Base-by-base conservation (phyloP, 2,113 vertebrate species). In the Lasiurus borealis region DNA sequence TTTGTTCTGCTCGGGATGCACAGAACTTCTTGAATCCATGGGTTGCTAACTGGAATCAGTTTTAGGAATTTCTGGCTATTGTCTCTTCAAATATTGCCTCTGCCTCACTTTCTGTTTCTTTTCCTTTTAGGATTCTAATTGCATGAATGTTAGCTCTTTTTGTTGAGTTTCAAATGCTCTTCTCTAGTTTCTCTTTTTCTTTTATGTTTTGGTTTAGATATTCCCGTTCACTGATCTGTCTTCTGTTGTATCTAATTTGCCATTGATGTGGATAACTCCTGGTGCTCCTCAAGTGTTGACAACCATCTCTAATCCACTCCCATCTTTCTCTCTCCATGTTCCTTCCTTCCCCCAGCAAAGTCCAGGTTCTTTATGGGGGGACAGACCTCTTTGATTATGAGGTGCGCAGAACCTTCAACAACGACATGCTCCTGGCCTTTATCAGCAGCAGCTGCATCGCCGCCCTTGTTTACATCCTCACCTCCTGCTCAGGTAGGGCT, bases 381-480 rank as follows among this genome's bases (percentile, higher is more conserved):
- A 99, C 99, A 0, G 99, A 99, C 98, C 98, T 99, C 95, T 99
- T 99, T 90, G 99, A 99, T 75, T 99, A 99, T 1, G 99, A 99
- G 98, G 99, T 99, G 90, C 98, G 99, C 91, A 99, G 98, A 95
- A 99, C 99, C 50, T 99, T 99, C 98, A 99, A 99, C 98, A 99
- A 99, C 0, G 99, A 99, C 95, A 99, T 99, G 99, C 97, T 99
- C 98, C 98, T 99, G 97, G 99, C 99, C 10, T 98, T 99, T 97
- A 98, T 99, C 97, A 99, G 99, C 62, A 99, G 99, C 77, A 99
- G 98, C 97, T 99, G 99, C 98, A 99, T 99, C 7, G 98, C 99
- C 0, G 97, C 99, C 75, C 98, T 99, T 16, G 99, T 99, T 97
- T 99, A 99, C 95, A 96, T 99, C 92, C 99, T 99, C 7, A 99